Base-by-base conservation (phyloP, 2,113 vertebrate genomes). In the Ophiodon elongatus region DNA sequence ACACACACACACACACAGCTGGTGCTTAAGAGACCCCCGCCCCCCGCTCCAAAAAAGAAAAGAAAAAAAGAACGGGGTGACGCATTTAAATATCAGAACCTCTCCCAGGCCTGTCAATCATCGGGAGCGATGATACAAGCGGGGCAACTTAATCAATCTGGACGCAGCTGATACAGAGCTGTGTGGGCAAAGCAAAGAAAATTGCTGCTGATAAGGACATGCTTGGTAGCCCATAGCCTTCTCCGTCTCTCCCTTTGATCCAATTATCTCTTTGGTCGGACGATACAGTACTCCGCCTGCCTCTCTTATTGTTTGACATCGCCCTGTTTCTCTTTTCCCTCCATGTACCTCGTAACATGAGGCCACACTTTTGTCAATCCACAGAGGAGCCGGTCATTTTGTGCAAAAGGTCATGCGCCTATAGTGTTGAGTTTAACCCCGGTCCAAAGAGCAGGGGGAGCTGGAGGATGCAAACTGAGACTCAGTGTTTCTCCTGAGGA, bases 11-110 rank as follows among this genome's bases (percentile, higher is more conserved):
- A 74, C 66, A 50, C 39, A 69, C 57, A 52, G 83, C 67, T 84
- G 79, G 45, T 79, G 73, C 84, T 92, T 84, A 80, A 88, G 76
- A 91, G 88, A 84, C 83, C 88, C 64, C 63, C 19, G 2, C 43
- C 43, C 41, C 39, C n/a, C n/a, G n/a, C n/a, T n/a, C n/a, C n/a
- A n/a, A n/a, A n/a, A n/a, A n/a, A n/a, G n/a, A n/a, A n/a, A 52
- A 71, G 71, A 80, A 87, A 84, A 87, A 75, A 92, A 59, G 25
- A 59, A 91, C 43, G 27, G 90, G 90, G 88, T 85, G 79, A 77
- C 76, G 56, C 60, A 83, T 93, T 95, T 91, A 82, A 94, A 94
- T 92, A 93, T 89, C 89, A 91, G 78, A 91, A 91, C 92, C 89
- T 91, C 94, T 94, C 80, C 64, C 87, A 65, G 80, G 70, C 69